These are phyloP conservation scores for Cryptus armator DNA, from an alignment of 2,888 invertebrate species.

Conservation along the genomic window DNA sequence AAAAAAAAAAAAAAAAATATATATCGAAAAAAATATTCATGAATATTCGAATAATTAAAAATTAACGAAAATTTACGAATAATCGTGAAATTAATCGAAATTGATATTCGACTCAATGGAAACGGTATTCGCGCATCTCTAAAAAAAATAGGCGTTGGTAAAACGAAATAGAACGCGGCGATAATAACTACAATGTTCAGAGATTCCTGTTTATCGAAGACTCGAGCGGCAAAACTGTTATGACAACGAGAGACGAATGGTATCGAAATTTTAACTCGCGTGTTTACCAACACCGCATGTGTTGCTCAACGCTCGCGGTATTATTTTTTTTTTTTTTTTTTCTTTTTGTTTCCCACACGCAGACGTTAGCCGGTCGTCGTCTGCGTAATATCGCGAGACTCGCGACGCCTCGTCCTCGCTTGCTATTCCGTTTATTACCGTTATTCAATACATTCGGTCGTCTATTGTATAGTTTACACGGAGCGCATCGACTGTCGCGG, in stretches of 20 bases:
- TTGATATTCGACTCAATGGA: no score
- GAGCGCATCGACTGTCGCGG: not conserved
- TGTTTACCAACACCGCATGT: constrained; percentile 53
- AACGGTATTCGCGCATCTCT: no score
- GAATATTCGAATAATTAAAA: not conserved
- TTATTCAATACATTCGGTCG: not conserved
- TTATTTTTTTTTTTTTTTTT: not conserved
- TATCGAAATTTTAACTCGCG: constrained; percentile 45
- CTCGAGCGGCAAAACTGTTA: not conserved
- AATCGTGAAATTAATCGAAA: not conserved
- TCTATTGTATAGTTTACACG: not conserved
- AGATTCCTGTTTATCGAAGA: no score
- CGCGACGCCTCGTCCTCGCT: not conserved
- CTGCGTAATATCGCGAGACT: constrained; percentile 7
- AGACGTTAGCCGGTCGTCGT: not conserved
- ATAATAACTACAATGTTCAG: no score
- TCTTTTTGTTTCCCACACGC: not conserved
- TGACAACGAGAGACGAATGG: constrained; percentile 16
- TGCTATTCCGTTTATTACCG: not conserved
- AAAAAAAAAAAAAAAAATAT: not conserved
- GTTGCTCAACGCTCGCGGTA: constrained; percentile 25
- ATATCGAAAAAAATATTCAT: not conserved
- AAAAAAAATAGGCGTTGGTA: no score
- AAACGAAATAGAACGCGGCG: no score
- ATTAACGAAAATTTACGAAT: not conserved